Percentiles rank a stretch among this genome's conserved stretches.
Evolutionary conservation across 1,140 invertebrate species (phyloP).

Genomic region (Achroia grisella): DNA sequence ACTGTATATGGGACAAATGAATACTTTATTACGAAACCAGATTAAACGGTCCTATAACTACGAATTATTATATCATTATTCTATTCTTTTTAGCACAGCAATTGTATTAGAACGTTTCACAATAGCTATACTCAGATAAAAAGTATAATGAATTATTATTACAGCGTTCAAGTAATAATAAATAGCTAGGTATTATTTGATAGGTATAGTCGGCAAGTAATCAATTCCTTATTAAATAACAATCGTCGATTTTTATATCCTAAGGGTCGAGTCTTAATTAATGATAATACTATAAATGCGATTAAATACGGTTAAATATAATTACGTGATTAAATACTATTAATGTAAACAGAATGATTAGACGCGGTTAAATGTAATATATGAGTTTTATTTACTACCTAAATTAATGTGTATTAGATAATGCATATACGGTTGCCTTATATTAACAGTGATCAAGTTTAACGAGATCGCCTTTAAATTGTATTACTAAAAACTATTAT

Average conservation of each 20-base stretch:
- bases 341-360: background rate
- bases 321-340: background rate
- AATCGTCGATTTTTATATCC: constrained; percentile 2
- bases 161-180: background rate
- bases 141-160: background rate
- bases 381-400: no score
- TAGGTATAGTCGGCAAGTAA: background rate
- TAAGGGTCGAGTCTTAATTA: background rate
- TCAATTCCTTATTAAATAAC: background rate
- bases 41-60: no score
- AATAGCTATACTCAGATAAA: background rate
- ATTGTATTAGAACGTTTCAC: background rate
- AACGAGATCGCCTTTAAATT: no score
- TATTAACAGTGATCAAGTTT: no score
- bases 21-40: no score
- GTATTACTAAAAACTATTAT: no score
- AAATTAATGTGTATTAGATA: no score
- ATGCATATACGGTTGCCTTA: no score
- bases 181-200: background rate
- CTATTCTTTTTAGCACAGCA: background rate
- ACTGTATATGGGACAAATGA: no score
- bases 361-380: background rate
- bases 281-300: background rate
- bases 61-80: no score
- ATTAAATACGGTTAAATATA: background rate